Evolutionary conservation across 2,797 vertebrate genomes (phyloP), one percentile per base, ranked within the genome.

Genomic region (Aphelocoma californica): DNA sequence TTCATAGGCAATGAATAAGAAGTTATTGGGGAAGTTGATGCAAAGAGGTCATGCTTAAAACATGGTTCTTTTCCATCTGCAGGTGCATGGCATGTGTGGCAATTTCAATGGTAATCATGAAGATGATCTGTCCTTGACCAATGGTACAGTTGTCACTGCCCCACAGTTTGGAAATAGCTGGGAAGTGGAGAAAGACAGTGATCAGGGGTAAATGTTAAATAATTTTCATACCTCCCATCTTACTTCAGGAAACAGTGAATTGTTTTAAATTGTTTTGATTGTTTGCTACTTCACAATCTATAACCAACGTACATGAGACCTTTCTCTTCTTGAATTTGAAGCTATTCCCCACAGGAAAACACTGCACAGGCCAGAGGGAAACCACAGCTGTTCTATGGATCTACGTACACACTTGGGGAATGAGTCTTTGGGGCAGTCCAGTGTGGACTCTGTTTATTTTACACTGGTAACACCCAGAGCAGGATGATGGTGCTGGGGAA

Each of bases 61-160:
- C 48, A 28, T 16, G 44, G 10, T 56, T 82, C 38, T 90, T 80
- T 7, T 87, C 65, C 28, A 19, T 62, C 73, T 91, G 34, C 88
- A 98, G 97, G 96, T 97, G 24, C 96, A 96, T 61, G 98, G 98
- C 69, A 96, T 98, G 93, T 98, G 98, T 50, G 98, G 98, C 48
- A 98, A 98, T 88, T 97, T 97, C 93, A 98, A 98, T 28, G 92
- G 71, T 16, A 40, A 66, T 10, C n/a, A 0, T n/a, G 80, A 75
- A 54, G 97, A 98, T 86, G 97, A 98, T n/a, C 90, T 97, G 45
- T 85, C 87, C 14, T 95, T 98, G 93, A 93, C 81, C 31, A 93
- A 95, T 28, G 96, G 95, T 29, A 69, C 93, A 51, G 20, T 57
- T 1, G 95, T 96, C 53, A 72, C 50, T 34, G 91, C 89, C 44